Evolutionary conservation across 2,888 invertebrate species (phyloP).

Genomic region (Rapana venosa): DNA sequence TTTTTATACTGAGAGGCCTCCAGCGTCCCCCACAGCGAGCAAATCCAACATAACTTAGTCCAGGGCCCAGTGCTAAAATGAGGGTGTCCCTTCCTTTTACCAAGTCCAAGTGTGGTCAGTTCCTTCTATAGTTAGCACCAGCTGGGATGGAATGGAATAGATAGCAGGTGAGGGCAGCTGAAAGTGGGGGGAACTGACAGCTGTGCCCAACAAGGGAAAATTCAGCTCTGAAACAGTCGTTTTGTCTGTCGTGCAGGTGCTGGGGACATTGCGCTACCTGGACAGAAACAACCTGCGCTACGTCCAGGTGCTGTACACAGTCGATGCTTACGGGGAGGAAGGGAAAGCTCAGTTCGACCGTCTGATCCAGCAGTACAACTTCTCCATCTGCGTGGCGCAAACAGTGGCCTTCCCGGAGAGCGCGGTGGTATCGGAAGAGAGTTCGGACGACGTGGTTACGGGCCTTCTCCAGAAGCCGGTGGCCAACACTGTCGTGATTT

Average conservation of each 20-base stretch:
- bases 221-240: too few species aligned
- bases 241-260: conserved; percentile 40
- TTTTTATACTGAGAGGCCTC: too few species aligned
- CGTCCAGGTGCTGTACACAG: conserved; percentile 72
- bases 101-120: too few species aligned
- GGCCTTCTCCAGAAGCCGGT: conserved; percentile 65
- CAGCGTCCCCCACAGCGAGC: too few species aligned
- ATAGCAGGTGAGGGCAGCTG: too few species aligned
- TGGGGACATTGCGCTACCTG: conserved; percentile 75
- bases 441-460: conserved; percentile 64
- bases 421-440: conserved; percentile 60
- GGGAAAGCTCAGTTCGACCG: conserved; percentile 60
- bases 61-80: too few species aligned
- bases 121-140: too few species aligned
- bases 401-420: conserved; percentile 64
- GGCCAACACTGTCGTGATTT: conserved; percentile 72
- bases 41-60: too few species aligned
- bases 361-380: conserved; percentile 50
- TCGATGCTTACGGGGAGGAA: conserved; percentile 64
- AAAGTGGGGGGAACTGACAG: too few species aligned
- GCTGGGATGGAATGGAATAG: too few species aligned
- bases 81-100: too few species aligned
- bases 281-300: conserved; percentile 76
- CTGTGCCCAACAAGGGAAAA: too few species aligned
- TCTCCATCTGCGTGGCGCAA: conserved; percentile 70